Conservation (phyloP, 2,888 invertebrate genomes). For the Chrysotoxum bicinctum region DNA sequence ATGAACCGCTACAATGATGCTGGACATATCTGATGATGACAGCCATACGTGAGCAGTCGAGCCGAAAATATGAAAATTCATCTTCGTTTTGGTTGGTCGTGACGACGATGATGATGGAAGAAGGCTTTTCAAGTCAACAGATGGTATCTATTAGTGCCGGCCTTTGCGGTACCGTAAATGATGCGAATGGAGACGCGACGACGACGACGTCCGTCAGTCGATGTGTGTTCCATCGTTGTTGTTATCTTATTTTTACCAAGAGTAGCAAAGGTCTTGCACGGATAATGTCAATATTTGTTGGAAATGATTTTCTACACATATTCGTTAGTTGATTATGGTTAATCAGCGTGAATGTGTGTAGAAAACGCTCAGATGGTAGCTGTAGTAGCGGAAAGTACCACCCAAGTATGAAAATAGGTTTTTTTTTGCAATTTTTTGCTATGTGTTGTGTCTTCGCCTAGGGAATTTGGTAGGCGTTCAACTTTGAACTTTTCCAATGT, state of each 20-base stretch:
- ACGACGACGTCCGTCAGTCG: not conserved
- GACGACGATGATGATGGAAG: slow-evolving; percentile 22
- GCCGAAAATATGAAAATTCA: slow-evolving; percentile 60
- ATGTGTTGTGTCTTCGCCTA: not conserved
- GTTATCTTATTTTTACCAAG: slow-evolving; percentile 10
- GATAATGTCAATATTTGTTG: slow-evolving; percentile 73
- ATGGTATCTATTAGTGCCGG: slow-evolving; percentile 62
- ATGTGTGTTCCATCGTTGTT: slow-evolving; percentile 28
- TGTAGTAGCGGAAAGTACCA: slow-evolving; percentile 26
- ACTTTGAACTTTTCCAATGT: slow-evolving; percentile 66
- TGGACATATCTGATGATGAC: slow-evolving; percentile 29
- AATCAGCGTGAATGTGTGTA: slow-evolving; percentile 60
- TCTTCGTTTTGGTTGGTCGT: not conserved
- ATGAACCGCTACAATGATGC: slow-evolving; percentile 54
- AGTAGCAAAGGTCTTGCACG: slow-evolving; percentile 70
- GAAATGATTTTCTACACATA: slow-evolving; percentile 66
- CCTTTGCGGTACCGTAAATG: slow-evolving; percentile 55
- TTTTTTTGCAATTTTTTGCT: not conserved
- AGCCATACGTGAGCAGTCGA: slow-evolving; percentile 57
- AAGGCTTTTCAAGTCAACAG: slow-evolving; percentile 43
- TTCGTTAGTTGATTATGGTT: slow-evolving; percentile 54
- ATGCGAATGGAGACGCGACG: slow-evolving; percentile 21
- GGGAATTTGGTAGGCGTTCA: slow-evolving; percentile 34
- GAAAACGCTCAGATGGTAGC: slow-evolving; percentile 34
- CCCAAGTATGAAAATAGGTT: slow-evolving; percentile 44